Evolutionary conservation across 1,140 invertebrate genomes (phyloP).

Genomic region (Drosophila ficusphila): DNA sequence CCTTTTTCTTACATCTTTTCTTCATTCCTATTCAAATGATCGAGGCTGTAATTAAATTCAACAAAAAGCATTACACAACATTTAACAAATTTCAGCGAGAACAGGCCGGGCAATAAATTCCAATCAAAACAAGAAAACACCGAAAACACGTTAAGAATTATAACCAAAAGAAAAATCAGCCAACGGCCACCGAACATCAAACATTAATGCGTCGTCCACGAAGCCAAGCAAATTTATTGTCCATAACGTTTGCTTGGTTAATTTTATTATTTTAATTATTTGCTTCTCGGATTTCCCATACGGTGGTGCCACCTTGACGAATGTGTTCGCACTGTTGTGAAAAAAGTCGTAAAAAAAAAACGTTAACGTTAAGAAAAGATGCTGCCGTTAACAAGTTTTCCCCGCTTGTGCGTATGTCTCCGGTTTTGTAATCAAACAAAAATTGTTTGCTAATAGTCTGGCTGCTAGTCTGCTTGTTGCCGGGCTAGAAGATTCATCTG

Average conservation of each 20-base stretch:
- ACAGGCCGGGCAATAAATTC: slow-evolving; percentile 52
- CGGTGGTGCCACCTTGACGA: slow-evolving; percentile 47
- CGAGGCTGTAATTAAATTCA: slow-evolving; percentile 36
- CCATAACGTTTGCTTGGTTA: slow-evolving; percentile 56
- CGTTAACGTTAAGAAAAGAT: slow-evolving; percentile 30
- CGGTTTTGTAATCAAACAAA: slow-evolving; percentile 65
- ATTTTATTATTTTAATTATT: slow-evolving; percentile 77
- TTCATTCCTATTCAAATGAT: slow-evolving; percentile 22
- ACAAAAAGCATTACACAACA: slow-evolving; percentile 40
- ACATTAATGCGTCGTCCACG: slow-evolving; percentile 30
- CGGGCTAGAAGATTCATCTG: slow-evolving; percentile 40
- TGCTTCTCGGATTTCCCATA: slow-evolving; percentile 32
- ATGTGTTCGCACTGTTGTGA: slow-evolving; percentile 29
- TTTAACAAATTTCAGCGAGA: slow-evolving; percentile 38
- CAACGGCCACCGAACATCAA: slow-evolving; percentile 17
- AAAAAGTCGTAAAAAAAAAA: slow-evolving; percentile 40
- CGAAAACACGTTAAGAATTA: slow-evolving; percentile 57
- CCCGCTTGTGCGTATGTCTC: slow-evolving; percentile 20
- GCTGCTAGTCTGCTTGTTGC: slow-evolving; percentile 8
- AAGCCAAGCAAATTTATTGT: slow-evolving; percentile 47
- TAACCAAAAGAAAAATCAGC: slow-evolving; percentile 27
- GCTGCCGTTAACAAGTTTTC: slow-evolving; percentile 62
- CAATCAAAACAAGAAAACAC: slow-evolving; percentile 47
- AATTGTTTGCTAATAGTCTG: slow-evolving; percentile 69
- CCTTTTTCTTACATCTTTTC: neutral